Percentiles rank a stretch among this genome's conserved stretches.
phyloP scores from a whole-genome alignment of 2,797 vertebrate species.

The Vireo griseus region DNA sequence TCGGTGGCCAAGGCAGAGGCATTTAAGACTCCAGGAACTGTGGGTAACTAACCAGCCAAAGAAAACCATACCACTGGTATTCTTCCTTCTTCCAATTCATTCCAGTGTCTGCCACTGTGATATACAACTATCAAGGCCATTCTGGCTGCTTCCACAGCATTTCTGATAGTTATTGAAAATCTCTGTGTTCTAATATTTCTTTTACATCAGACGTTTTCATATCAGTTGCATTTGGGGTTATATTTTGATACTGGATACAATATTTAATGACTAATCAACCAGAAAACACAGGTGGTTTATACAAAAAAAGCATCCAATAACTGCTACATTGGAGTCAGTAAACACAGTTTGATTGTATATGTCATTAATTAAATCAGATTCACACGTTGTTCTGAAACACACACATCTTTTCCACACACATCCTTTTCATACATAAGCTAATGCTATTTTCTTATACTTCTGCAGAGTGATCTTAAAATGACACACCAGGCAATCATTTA shows the following conservation, averaged over 20 bases:
- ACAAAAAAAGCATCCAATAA: background rate
- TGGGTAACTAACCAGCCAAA: background rate
- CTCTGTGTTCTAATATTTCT: background rate
- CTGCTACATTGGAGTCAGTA: background rate
- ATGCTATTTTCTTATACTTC: background rate
- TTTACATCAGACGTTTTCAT: background rate
- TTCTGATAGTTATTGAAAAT: background rate
- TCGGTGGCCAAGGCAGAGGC: background rate
- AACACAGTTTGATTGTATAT: background rate
- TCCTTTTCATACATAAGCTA: background rate
- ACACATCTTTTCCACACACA: background rate
- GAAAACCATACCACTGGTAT: background rate
- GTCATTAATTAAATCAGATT: constrained; percentile 23
- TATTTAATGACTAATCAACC: background rate
- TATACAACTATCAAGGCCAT: background rate
- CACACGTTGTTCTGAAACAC: background rate
- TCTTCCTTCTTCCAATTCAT: background rate
- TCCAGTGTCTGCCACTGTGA: background rate
- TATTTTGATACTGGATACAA: background rate
- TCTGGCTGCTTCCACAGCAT: background rate
- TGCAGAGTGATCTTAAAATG: background rate
- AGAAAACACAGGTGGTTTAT: constrained; percentile 8
- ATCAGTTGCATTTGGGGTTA: background rate
- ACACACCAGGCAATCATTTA: background rate
- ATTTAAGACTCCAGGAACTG: background rate